Conservation (phyloP, 2,113 vertebrate genomes). For the Neogale vison region DNA sequence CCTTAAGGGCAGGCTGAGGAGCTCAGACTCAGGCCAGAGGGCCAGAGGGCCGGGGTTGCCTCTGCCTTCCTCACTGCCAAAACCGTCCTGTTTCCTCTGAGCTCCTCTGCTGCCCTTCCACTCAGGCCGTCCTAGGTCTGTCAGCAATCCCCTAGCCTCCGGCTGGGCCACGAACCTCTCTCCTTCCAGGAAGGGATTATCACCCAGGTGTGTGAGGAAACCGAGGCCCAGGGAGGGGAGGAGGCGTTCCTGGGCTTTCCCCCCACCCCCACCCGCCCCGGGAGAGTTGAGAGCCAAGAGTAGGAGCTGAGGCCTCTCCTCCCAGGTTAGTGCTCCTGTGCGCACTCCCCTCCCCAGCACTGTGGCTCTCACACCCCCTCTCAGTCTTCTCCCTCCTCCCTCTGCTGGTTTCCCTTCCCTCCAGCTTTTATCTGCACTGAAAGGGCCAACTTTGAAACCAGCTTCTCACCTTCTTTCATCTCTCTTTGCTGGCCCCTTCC, state of each 20-base stretch:
- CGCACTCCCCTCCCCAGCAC: not conserved
- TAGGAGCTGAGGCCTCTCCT: not conserved
- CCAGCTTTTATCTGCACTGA: slow-evolving; percentile 62
- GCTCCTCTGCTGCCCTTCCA: not conserved
- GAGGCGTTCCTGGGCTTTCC: not conserved
- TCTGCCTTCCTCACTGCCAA: not conserved
- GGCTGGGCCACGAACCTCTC: not conserved
- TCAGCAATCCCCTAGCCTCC: not conserved
- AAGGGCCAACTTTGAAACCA: slow-evolving; percentile 68
- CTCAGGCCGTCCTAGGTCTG: not conserved
- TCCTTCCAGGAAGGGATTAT: not conserved
- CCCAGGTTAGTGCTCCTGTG: not conserved
- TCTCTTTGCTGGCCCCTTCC: slow-evolving; percentile 53
- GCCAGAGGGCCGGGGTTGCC: not conserved
- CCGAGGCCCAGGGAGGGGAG: not conserved
- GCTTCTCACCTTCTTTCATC: slow-evolving; percentile 68
- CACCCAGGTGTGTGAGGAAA: not conserved
- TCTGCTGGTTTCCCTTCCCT: not conserved
- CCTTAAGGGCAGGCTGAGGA: not conserved
- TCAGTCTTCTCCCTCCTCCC: not conserved
- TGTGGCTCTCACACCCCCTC: accelerated
- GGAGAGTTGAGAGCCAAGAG: not conserved
- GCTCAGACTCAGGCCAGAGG: not conserved
- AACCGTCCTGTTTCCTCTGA: not conserved
- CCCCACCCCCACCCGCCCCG: no score